phyloP scores from a whole-genome alignment of 2,113 vertebrate species.

The Uria lomvia region DNA sequence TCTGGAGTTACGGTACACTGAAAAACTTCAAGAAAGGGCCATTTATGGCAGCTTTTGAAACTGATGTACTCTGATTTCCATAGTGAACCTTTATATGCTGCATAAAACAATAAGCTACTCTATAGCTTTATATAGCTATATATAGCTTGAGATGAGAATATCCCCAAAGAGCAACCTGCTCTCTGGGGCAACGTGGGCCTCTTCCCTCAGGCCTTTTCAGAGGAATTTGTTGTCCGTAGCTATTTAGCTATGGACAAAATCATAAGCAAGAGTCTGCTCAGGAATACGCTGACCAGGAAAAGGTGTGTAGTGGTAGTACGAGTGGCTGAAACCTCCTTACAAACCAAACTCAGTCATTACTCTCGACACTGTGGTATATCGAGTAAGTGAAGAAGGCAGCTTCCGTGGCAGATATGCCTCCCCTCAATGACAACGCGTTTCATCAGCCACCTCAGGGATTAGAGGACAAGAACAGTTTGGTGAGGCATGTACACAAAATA shows the following conservation, averaged over 20 bases:
- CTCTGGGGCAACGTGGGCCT: no score
- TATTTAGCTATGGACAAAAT: neutral
- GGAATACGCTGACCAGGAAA: neutral
- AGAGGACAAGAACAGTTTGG: neutral
- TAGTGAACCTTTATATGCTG: neutral
- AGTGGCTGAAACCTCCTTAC: neutral
- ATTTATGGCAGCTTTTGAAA: neutral
- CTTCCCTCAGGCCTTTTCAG: neutral
- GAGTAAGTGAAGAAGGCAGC: neutral
- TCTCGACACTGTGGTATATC: neutral
- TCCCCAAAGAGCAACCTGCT: neutral
- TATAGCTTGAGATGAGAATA: neutral
- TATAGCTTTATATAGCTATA: neutral
- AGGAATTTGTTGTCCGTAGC: neutral
- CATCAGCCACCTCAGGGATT: neutral
- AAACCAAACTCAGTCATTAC: neutral
- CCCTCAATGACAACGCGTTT: neutral
- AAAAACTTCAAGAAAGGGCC: neutral
- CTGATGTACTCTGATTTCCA: neutral
- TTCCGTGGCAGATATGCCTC: neutral
- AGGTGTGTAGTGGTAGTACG: neutral
- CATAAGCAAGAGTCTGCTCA: neutral
- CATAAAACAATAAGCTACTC: neutral
- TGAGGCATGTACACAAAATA: neutral
- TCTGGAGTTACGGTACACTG: neutral